Evolutionary conservation across 2,888 invertebrate species (phyloP).

Genomic region (Terebella lapidaria): DNA sequence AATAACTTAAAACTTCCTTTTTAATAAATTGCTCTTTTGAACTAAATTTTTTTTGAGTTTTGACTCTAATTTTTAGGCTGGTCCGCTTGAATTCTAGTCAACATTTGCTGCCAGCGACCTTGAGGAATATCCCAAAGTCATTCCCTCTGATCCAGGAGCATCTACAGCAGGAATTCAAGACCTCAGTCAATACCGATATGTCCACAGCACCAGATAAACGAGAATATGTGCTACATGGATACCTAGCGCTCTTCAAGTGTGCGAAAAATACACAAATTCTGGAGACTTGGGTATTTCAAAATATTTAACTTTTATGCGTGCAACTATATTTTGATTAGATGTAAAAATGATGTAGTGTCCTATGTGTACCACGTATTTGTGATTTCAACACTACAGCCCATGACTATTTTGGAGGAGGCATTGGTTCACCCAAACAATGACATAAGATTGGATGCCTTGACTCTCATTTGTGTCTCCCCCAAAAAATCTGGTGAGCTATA

Average conservation of each 20-base stretch:
- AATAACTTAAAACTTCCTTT: no score
- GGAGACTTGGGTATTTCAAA: neutral
- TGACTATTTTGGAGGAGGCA: neutral
- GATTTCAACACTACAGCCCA: neutral
- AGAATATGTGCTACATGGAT: neutral
- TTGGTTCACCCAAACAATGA: conserved; percentile 29
- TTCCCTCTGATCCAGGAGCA: neutral
- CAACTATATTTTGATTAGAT: no score
- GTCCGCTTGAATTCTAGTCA: neutral
- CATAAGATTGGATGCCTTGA: conserved; percentile 37
- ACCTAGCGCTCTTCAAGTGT: neutral
- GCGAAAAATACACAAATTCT: neutral
- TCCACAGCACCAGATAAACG: neutral
- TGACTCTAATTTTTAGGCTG: no score
- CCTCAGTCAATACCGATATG: neutral
- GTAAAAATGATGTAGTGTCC: no score
- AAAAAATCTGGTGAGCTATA: conserved; percentile 42
- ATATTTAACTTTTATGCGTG: no score
- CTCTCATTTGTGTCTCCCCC: conserved; percentile 37
- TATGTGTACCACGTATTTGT: no score
- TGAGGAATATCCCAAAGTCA: neutral
- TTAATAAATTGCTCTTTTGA: no score
- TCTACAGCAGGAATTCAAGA: neutral
- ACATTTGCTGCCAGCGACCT: neutral
- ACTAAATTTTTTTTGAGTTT: no score